These are phyloP conservation scores for Dicentrarchus labrax DNA, from an alignment of 2,113 vertebrate species.

Conservation along the genomic window DNA sequence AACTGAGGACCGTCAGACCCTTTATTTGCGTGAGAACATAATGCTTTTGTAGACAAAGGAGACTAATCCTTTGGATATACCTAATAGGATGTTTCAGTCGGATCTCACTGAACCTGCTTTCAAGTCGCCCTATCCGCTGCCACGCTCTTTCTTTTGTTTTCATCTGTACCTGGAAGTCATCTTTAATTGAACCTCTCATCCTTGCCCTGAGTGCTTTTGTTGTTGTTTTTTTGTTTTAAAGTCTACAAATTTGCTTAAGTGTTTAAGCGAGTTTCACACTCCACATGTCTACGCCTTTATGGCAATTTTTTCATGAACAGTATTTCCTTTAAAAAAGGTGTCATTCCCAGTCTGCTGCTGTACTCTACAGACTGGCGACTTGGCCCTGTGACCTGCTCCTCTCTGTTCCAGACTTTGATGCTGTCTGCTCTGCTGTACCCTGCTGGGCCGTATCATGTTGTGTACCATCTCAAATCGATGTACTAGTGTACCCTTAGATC, in stretches of 20 bases:
- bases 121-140: constrained; percentile 38
- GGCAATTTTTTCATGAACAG: not conserved
- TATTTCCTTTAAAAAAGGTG: not conserved
- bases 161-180: constrained; percentile 69
- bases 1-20: constrained; percentile 40
- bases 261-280: constrained; percentile 45
- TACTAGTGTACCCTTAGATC: constrained; percentile 57
- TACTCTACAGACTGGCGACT: not conserved
- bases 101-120: constrained; percentile 62
- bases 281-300: not conserved
- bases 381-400: constrained; percentile 34
- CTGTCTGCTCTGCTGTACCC: constrained; percentile 46
- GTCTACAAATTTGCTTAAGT: constrained; percentile 36
- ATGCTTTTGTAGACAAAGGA: constrained; percentile 63
- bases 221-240: constrained; percentile 12
- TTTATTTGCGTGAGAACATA: constrained; percentile 52
- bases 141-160: constrained; percentile 39
- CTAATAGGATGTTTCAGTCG: constrained; percentile 76
- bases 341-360: not conserved
- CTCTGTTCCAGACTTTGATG: constrained; percentile 45
- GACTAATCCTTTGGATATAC: constrained; percentile 75
- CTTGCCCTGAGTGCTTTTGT: constrained; percentile 16
- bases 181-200: constrained; percentile 56
- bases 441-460: constrained; percentile 49
- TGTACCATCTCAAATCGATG: constrained; percentile 59